Base-by-base conservation (phyloP, 1,140 invertebrate genomes). In the Papilio helenus region DNA sequence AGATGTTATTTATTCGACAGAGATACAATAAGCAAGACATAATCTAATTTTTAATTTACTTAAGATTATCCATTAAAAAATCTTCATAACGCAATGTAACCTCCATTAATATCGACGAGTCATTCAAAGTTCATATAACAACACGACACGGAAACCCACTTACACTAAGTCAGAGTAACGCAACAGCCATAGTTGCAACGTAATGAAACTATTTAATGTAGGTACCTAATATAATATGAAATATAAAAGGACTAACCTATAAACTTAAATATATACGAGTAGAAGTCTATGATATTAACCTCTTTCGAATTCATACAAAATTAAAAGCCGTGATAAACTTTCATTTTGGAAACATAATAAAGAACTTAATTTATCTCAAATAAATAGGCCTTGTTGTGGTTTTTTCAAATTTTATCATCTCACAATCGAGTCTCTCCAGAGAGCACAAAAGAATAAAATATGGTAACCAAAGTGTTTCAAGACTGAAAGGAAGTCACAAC, bases 131-230 rank as follows among this genome's bases (percentile, higher is more conserved):
- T 80, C 58, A 79, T 73, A 61, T 55, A 20, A 65, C 51, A 74
- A 68, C 72, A 80, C 81, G 73, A 86, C 85, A 86, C 55, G 83
- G 82, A 83, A 86, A 86, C 80, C 74, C 85, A 83, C 85, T 86
- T 84, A 85, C 72, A 44, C 78, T 20, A 18, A 26, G 74, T 46
- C 58, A 29, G 3, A 68, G 61, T 4, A 29, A 29, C 26, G 61
- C 12, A 16, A 14, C 12, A 68, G 61, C 29, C 61, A 18, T 29
- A 68, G 61, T 68, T 39, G 76, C 72, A 72, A 39, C 44, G 26
- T 29, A 68, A 68, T 68, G 9, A 34, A 68, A 2, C 61, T 26
- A 29, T 7, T 68, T 68, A 5, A 65, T 58, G n/a, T n/a, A n/a
- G n/a, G n/a, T 58, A 39, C 34, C 7, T 39, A 39, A 39, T 39